phyloP scores from a whole-genome alignment of 1,140 invertebrate genomes.

The honey bee (Apis mellifera) region DNA sequence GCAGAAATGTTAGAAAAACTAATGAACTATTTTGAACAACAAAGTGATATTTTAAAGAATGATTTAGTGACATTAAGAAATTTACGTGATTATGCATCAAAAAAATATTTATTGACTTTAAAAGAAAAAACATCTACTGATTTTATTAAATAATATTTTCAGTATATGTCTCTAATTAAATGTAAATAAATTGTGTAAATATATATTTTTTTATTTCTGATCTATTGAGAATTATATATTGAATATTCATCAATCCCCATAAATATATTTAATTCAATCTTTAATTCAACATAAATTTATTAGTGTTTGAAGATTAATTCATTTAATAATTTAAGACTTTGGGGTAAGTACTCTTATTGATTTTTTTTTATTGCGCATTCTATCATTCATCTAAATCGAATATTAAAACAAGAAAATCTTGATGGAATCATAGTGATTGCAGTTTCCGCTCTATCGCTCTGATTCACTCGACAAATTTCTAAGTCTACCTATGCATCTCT shows the following conservation, averaged over 20 bases:
- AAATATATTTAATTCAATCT: background rate
- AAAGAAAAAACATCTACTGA: background rate
- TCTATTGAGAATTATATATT: background rate
- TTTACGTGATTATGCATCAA: background rate
- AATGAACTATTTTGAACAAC: background rate
- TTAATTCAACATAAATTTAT: background rate
- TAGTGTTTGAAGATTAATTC: background rate
- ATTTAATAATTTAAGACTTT: background rate
- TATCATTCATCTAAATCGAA: background rate
- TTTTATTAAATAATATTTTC: background rate
- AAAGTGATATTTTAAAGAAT: background rate
- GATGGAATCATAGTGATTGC: slow-evolving; percentile 23
- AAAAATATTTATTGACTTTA: slow-evolving; percentile 1
- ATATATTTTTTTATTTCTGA: background rate
- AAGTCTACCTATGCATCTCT: slow-evolving; percentile 5
- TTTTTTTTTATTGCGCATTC: background rate
- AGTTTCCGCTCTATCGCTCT: slow-evolving; percentile 53
- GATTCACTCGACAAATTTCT: slow-evolving; percentile 50
- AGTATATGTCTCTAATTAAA: background rate
- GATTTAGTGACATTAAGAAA: background rate
- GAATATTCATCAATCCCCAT: background rate
- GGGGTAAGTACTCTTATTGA: slow-evolving; percentile 5
- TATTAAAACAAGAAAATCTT: background rate
- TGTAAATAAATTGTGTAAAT: slow-evolving; percentile 28
- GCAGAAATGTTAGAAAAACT: slow-evolving; percentile 8